Conservation (phyloP, 2,797 vertebrate genomes). For the Steatocranus sp. region DNA sequence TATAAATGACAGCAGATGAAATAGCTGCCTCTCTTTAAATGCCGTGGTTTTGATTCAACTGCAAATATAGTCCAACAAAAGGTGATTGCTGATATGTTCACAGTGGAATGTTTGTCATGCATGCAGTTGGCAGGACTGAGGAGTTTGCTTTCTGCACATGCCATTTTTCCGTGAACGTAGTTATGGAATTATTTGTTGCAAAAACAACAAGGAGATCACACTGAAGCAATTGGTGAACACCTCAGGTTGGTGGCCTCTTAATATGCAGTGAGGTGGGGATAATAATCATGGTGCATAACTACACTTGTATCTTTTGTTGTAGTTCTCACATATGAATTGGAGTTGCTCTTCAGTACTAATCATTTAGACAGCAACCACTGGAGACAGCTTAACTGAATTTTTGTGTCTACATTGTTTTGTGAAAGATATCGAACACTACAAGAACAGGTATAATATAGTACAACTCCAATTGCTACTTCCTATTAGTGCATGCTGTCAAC, state of each 20-base stretch:
- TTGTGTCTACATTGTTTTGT: not conserved
- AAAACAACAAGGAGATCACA: not conserved
- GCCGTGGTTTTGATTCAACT: not conserved
- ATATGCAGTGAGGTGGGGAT: not conserved
- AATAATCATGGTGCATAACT: not conserved
- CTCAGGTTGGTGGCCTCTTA: not conserved
- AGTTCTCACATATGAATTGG: not conserved
- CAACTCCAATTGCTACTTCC: not conserved
- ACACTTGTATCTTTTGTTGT: not conserved
- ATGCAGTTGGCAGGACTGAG: not conserved
- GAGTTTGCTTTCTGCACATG: not conserved
- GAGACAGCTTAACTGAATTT: not conserved
- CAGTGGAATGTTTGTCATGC: not conserved
- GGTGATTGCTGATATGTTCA: not conserved
- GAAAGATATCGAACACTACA: not conserved
- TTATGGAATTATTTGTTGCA: not conserved
- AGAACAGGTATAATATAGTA: not conserved
- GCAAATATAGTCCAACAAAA: not conserved
- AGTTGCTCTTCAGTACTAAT: not conserved
- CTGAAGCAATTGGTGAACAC: not conserved
- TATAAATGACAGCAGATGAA: not conserved
- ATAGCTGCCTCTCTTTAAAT: not conserved
- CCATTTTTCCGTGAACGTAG: not conserved
- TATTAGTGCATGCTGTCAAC: rapidly evolving
- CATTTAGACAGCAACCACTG: not conserved